Percentiles rank a stretch among this genome's conserved stretches.
Conservation (phyloP, 2,888 invertebrate genomes). For the Drosophila kokeensis region DNA sequence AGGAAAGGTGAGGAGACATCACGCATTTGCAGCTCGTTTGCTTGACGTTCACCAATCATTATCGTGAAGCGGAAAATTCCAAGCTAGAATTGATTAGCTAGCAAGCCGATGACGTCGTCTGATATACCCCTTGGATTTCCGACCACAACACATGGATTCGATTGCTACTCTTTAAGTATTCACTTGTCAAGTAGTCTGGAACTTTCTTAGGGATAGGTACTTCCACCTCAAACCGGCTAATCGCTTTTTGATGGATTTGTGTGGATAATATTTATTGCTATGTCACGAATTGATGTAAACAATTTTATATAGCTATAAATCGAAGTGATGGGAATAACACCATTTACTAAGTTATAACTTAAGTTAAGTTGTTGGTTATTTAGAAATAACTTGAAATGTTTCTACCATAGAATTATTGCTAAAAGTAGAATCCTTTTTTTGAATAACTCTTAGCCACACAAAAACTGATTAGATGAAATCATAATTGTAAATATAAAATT, state of each 20-base stretch:
- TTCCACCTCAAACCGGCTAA: slow-evolving; percentile 9
- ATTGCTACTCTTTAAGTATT: background rate
- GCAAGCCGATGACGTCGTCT: slow-evolving; percentile 8
- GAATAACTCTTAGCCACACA: background rate
- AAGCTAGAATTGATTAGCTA: slow-evolving; percentile 48
- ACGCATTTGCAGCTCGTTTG: slow-evolving; percentile 56
- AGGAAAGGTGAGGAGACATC: slow-evolving; percentile 18
- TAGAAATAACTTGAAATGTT: background rate
- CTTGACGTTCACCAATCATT: slow-evolving; percentile 63
- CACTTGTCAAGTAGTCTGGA: background rate
- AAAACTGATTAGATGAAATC: no score
- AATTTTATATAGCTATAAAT: background rate
- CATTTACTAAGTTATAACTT: no score
- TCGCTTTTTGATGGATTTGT: slow-evolving; percentile 15
- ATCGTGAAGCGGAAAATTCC: slow-evolving; percentile 74
- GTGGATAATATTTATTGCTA: background rate
- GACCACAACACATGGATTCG: background rate
- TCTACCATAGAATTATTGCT: background rate
- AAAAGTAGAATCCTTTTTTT: background rate
- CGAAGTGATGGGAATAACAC: background rate
- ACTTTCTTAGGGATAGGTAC: background rate
- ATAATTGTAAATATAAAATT: background rate
- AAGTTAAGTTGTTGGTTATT: background rate
- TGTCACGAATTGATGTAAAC: background rate
- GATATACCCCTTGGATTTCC: background rate